phyloP scores from a whole-genome alignment of 2,888 invertebrate species.

The Proisotoma minuta region DNA sequence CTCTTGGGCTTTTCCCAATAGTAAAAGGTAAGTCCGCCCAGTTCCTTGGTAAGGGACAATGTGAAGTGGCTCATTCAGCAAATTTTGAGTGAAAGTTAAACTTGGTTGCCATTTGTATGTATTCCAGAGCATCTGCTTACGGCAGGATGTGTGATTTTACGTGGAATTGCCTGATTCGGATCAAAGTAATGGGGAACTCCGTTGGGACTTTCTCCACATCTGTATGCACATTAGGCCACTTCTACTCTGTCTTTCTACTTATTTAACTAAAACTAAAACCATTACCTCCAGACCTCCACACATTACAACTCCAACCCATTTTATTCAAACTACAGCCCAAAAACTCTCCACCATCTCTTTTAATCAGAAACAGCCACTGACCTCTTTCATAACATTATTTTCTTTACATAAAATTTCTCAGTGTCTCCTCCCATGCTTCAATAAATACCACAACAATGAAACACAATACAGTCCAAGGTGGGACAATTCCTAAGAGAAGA shows the following conservation, averaged over 20 bases:
- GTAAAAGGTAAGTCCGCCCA: not conserved
- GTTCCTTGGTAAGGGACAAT: not conserved
- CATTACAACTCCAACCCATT: no score
- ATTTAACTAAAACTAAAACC: constrained; percentile 19
- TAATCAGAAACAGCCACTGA: no score
- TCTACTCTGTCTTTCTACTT: constrained; percentile 14
- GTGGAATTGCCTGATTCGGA: constrained; percentile 11
- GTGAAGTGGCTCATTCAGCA: constrained; percentile 4
- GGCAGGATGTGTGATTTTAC: constrained; percentile 14
- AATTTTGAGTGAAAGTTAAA: constrained; percentile 4
- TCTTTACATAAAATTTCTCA: no score
- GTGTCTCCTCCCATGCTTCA: no score
- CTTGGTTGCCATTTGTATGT: constrained; percentile 11
- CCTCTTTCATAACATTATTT: no score
- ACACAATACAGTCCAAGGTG: no score
- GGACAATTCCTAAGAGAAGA: no score
- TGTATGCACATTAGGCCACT: constrained; percentile 14
- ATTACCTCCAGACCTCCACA: constrained; percentile 13
- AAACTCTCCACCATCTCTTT: not conserved
- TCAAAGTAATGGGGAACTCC: constrained; percentile 9
- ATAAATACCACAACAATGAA: no score
- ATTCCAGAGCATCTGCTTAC: constrained; percentile 4
- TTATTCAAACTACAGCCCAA: not conserved
- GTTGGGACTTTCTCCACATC: constrained; percentile 10
- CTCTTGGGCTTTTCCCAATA: no score